Evolutionary conservation across 1,140 invertebrate genomes (phyloP).

Genomic region (Penaeus indicus): DNA sequence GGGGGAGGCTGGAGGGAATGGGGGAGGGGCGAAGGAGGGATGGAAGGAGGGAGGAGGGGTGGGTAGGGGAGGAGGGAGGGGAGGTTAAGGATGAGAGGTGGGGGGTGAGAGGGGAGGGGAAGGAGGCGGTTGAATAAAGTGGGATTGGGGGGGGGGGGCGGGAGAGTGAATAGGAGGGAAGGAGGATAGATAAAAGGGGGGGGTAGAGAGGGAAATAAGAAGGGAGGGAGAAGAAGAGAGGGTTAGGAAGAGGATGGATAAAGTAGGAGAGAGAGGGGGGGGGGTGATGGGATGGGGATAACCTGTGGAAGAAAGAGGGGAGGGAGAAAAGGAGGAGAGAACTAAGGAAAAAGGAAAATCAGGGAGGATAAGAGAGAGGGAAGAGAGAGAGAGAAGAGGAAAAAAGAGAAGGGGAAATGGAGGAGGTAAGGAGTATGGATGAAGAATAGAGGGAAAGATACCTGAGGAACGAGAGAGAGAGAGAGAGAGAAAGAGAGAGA

Average conservation of each 20-base stretch:
- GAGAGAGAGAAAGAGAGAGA: too few relatives aligned
- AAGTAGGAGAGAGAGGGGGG: background rate
- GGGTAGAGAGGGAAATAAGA: too few relatives aligned
- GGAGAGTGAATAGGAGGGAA: background rate
- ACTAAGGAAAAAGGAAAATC: too few relatives aligned
- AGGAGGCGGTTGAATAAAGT: background rate
- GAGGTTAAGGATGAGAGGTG: background rate
- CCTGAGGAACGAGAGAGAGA: too few relatives aligned
- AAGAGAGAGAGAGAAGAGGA: background rate
- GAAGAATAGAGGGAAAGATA: too few relatives aligned
- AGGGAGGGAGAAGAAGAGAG: background rate
- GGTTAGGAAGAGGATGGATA: background rate
- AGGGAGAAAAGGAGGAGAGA: background rate
- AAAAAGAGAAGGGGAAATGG: conserved; percentile 1
- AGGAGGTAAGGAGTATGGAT: background rate
- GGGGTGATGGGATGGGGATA: too few relatives aligned
- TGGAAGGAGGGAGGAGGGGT: background rate
- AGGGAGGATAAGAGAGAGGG: too few relatives aligned
- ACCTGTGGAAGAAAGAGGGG: background rate
- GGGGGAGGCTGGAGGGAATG: background rate
- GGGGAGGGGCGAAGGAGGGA: background rate
- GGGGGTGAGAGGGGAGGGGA: background rate
- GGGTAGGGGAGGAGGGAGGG: background rate
- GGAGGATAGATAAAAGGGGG: background rate
- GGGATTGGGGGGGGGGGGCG: background rate